A percentile compares a stretch with the other conserved stretches of the same genome.
phyloP scores from a whole-genome alignment of 2,888 invertebrate genomes.

The Iphiclides podalirius region DNA sequence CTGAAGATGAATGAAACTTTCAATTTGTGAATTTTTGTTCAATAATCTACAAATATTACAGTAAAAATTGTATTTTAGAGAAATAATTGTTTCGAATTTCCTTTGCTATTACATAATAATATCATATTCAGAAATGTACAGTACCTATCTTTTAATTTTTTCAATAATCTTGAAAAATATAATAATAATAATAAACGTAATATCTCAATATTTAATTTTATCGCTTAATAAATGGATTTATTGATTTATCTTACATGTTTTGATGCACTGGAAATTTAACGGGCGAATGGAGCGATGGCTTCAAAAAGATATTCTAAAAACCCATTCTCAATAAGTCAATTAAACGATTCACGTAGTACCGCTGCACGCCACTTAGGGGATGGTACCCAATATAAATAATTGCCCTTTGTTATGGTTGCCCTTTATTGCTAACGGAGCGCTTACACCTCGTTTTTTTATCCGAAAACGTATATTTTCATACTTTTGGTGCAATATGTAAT shows the following conservation, averaged over 20 bases:
- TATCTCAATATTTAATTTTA: too few relatives aligned
- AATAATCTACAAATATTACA: too few relatives aligned
- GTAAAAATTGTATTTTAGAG: too few relatives aligned
- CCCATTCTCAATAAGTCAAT: conserved; percentile 79
- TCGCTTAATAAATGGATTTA: too few relatives aligned
- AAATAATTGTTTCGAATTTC: too few relatives aligned
- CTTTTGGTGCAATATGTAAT: conserved; percentile 2
- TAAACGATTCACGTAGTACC: conserved; percentile 63
- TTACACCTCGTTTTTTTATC: conserved; percentile 26
- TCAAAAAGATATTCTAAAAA: conserved; percentile 68
- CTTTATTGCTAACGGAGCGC: conserved; percentile 36
- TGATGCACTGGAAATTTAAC: conserved; percentile 37
- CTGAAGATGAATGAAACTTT: too few relatives aligned
- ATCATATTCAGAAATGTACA: too few relatives aligned
- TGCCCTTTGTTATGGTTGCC: conserved; percentile 67
- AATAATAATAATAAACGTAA: too few relatives aligned
- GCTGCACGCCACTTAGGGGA: conserved; percentile 71
- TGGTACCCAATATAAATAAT: conserved; percentile 67
- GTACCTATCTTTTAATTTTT: too few relatives aligned
- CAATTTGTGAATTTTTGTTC: too few relatives aligned
- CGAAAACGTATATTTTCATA: conserved; percentile 3
- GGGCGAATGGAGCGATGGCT: conserved; percentile 51
- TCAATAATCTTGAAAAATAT: too few relatives aligned
- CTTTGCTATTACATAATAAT: too few relatives aligned
- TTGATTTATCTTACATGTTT: conserved; percentile 26